Percentiles rank a stretch among this genome's conserved stretches.
Conservation (phyloP, 2,888 invertebrate species). For the Eugnorisma glareosa region DNA sequence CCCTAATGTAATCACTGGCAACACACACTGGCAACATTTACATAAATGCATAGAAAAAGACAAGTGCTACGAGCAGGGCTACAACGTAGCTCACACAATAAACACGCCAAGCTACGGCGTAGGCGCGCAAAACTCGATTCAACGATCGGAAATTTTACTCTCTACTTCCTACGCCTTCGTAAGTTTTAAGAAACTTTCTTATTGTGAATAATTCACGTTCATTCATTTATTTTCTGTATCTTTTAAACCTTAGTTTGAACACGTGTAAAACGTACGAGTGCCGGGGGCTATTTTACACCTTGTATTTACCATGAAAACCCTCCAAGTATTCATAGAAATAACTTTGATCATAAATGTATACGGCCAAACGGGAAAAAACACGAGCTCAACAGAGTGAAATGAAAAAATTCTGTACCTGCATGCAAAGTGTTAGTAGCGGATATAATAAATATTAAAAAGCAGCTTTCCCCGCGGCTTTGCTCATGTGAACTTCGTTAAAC, state of each 20-base stretch:
- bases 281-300: slow-evolving; percentile 13
- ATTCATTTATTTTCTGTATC: neutral
- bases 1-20: too few relatives aligned
- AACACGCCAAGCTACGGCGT: neutral
- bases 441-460: slow-evolving; percentile 58
- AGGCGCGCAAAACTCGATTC: neutral
- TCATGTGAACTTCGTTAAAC: slow-evolving; percentile 27
- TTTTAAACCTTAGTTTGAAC: neutral
- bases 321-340: slow-evolving; percentile 29
- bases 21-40: too few relatives aligned
- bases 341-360: slow-evolving; percentile 37
- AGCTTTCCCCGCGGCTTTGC: slow-evolving; percentile 32
- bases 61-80: neutral
- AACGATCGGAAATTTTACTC: neutral
- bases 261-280: too few relatives aligned
- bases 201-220: neutral
- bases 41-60: neutral
- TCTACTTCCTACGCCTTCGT: neutral
- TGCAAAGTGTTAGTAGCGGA: slow-evolving; percentile 46
- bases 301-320: slow-evolving; percentile 4
- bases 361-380: slow-evolving; percentile 25
- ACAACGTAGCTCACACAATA: neutral
- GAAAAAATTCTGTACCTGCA: slow-evolving; percentile 39
- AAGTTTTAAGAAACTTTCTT: neutral
- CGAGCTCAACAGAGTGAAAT: slow-evolving; percentile 31